These are phyloP conservation scores for Ciconia nigra DNA, from an alignment of 2,797 vertebrate genomes.

Conservation along the genomic window DNA sequence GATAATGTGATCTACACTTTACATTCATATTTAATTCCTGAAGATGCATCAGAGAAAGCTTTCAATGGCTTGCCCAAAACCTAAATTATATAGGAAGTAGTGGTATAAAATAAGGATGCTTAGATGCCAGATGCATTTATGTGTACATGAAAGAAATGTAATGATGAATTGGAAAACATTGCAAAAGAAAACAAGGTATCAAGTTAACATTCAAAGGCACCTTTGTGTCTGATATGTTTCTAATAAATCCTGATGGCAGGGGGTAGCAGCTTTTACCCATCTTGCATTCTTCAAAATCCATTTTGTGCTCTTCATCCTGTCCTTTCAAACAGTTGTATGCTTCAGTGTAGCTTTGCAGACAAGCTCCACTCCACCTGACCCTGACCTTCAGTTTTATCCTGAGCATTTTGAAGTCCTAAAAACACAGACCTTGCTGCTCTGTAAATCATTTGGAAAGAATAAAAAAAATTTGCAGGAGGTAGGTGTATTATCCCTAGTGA, in stretches of 20 bases:
- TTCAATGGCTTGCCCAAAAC: background rate
- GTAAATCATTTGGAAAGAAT: background rate
- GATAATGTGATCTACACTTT: background rate
- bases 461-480: background rate
- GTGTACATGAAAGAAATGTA: background rate
- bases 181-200: background rate
- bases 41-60: background rate
- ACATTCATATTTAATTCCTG: constrained; percentile 41
- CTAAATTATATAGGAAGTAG: background rate
- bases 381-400: background rate
- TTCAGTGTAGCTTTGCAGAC: background rate
- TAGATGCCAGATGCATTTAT: background rate
- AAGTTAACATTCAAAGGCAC: background rate
- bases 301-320: background rate
- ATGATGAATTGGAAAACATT: background rate
- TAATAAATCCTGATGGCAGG: background rate
- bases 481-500: background rate
- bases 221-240: background rate
- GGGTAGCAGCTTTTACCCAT: background rate
- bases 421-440: background rate
- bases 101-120: background rate
- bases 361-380: background rate
- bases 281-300: background rate
- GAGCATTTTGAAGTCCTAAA: background rate
- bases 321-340: background rate